Evolutionary conservation across 1,140 invertebrate genomes (phyloP), one percentile per base, ranked within the genome.

Genomic region (Eumaeus atala): DNA sequence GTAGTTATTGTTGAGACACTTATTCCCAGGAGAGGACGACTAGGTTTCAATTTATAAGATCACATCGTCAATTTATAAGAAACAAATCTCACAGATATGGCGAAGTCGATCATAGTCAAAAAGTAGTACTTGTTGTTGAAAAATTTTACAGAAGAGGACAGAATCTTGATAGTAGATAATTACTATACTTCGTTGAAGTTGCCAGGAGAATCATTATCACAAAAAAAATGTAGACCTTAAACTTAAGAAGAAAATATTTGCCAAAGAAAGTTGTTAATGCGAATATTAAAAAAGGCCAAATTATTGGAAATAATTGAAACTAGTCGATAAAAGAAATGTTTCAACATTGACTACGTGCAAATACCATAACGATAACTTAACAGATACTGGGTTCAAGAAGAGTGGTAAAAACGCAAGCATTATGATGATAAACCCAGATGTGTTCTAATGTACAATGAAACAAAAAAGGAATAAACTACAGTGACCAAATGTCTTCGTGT

Each of bases 311-410:
- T 53, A 59, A 54, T 18, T 63, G 47, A 63, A 63, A 59, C 59
- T 54, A 54, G 9, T 59, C 0, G 57, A 63, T 48, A 56, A 63
- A 59, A n/a, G 57, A 17, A 48, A 59, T 36, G 56, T 62, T 62
- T 53, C 58, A 12, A 64, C 60, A 58, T 56, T 64, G 42, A 60
- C 54, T 58, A 64, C 58, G 37, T 60, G 57, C 51, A 64, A 64
- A 59, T 40, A 59, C 51, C 62, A 64, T 42, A 51, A 64, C 17
- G 58, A 58, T 58, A 55, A 51, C 3, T 40, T 60, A 14, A 58
- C 57, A 59, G 52, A 59, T 55, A 64, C 56, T 49, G 61, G 51
- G 33, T 59, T 60, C 55, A 60, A 58, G 49, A 64, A 55, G 47
- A 56, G 56, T 56, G 56, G 42, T 11, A 59, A 44, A 17, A 28